Evolutionary conservation across 2,888 invertebrate genomes (phyloP).

Genomic region (Napeogenes inachia): DNA sequence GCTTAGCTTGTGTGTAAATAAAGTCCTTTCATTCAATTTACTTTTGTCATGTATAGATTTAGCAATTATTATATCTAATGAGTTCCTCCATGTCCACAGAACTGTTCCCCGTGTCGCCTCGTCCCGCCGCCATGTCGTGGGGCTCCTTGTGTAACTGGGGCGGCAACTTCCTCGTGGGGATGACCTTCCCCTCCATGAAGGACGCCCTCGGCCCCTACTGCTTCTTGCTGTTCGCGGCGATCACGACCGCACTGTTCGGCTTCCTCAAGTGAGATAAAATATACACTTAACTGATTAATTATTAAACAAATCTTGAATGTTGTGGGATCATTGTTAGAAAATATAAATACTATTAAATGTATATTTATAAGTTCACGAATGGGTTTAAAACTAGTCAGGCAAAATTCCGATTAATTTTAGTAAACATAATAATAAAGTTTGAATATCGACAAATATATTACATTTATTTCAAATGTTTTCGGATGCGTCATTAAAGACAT

Average conservation of each 20-base stretch:
- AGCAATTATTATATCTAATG: too few relatives aligned
- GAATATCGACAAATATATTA: too few relatives aligned
- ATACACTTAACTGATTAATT: neutral
- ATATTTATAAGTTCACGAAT: too few relatives aligned
- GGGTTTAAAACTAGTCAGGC: too few relatives aligned
- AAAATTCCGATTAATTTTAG: too few relatives aligned
- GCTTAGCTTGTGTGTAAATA: too few relatives aligned
- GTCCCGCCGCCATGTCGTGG: slow-evolving; percentile 91
- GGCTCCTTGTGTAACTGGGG: slow-evolving; percentile 93
- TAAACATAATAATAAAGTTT: too few relatives aligned
- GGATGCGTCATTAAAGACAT: neutral
- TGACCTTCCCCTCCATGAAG: slow-evolving; percentile 83
- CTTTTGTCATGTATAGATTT: too few relatives aligned
- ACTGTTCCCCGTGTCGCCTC: slow-evolving; percentile 88
- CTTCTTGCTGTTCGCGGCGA: slow-evolving; percentile 84
- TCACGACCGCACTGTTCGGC: slow-evolving; percentile 73
- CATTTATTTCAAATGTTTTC: too few relatives aligned
- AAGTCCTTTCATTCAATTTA: too few relatives aligned
- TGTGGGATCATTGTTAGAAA: too few relatives aligned
- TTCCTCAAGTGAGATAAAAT: slow-evolving; percentile 77
- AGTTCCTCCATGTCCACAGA: slow-evolving; percentile 62
- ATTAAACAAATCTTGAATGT: neutral
- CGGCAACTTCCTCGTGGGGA: slow-evolving; percentile 91
- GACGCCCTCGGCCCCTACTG: slow-evolving; percentile 81
- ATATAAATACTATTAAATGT: too few relatives aligned